Percentiles rank a stretch among this genome's conserved stretches.
phyloP scores from a whole-genome alignment of 1,140 invertebrate genomes.

The Drosophila bifasciata region DNA sequence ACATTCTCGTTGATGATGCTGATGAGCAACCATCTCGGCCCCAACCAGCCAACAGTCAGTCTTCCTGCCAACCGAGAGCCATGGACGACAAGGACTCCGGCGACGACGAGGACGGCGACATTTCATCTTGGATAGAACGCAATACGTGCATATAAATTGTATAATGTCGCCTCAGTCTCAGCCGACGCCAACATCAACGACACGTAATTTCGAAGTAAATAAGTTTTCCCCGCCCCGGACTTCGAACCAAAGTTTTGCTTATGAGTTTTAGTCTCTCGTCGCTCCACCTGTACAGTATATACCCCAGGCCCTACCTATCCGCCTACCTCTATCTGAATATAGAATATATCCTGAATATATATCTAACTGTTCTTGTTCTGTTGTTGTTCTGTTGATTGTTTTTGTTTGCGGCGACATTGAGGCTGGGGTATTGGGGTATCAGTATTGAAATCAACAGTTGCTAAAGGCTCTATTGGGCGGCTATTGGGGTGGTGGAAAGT shows the following conservation, averaged over 20 bases:
- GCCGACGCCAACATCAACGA: constrained; percentile 46
- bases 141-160: constrained; percentile 78
- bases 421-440: constrained; percentile 37
- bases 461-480: constrained; percentile 4
- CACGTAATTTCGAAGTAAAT: constrained; percentile 77
- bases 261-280: constrained; percentile 27
- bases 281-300: constrained; percentile 5
- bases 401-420: constrained; percentile 12
- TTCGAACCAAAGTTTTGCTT: constrained; percentile 50
- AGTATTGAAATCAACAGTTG: constrained; percentile 64
- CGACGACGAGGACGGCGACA: constrained; percentile 32
- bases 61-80: constrained; percentile 10
- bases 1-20: constrained; percentile 75
- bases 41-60: not conserved
- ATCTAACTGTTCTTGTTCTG: constrained; percentile 35
- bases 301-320: not conserved
- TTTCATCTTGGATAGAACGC: constrained; percentile 68
- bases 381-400: not conserved
- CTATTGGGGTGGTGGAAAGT: constrained; percentile 11
- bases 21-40: constrained; percentile 42
- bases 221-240: constrained; percentile 53
- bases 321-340: constrained; percentile 24
- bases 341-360: no score
- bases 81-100: not conserved
- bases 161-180: constrained; percentile 61